Conservation (phyloP, 2,113 vertebrate species). For the Mola mola region DNA sequence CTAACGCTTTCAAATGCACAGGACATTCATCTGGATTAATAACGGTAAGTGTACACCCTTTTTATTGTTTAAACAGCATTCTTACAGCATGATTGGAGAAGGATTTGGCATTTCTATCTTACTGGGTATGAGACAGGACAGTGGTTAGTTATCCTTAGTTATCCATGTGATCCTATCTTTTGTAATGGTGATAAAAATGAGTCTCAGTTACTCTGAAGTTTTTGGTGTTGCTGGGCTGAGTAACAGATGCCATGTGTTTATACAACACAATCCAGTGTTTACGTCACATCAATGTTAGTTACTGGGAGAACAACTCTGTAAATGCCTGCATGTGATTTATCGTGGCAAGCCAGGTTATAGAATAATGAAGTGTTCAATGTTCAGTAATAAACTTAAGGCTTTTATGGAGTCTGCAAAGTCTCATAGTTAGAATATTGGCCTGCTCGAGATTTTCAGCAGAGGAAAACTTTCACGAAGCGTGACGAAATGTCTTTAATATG, state of each 20-base stretch:
- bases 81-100: conserved; percentile 15
- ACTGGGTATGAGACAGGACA: background rate
- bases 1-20: conserved; percentile 13
- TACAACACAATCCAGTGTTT: conserved; percentile 35
- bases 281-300: conserved; percentile 30
- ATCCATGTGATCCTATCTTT: background rate
- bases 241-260: conserved; percentile 27
- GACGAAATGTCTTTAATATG: conserved; percentile 2
- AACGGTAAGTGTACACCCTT: conserved; percentile 52
- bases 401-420: conserved; percentile 42
- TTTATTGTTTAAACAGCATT: conserved; percentile 24
- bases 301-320: conserved; percentile 18
- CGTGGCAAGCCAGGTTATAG: conserved; percentile 15
- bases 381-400: conserved; percentile 39
- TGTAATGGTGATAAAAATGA: background rate
- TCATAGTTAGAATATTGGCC: conserved; percentile 24
- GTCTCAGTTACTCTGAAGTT: background rate
- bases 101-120: conserved; percentile 17
- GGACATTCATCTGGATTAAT: conserved; percentile 37
- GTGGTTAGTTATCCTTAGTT: conserved; percentile 31
- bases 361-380: conserved; percentile 30
- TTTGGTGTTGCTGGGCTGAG: background rate
- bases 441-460: conserved; percentile 12
- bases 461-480: conserved; percentile 16
- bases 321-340: conserved; percentile 29